Evolutionary conservation across 2,888 invertebrate genomes (phyloP), one percentile per base, ranked within the genome.

Genomic region (Drosophila paramelanica): DNA sequence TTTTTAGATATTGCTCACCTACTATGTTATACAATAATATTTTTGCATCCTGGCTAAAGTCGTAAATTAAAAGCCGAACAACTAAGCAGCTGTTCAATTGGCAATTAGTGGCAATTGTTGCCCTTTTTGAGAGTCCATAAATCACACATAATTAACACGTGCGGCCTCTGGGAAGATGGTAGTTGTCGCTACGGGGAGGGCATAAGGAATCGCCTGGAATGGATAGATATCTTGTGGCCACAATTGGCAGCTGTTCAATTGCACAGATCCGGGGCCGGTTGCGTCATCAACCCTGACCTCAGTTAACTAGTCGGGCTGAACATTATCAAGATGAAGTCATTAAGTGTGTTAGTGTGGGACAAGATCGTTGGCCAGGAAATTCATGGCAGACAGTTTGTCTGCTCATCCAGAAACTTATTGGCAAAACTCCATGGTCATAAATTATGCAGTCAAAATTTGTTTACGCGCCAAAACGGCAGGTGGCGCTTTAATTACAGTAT

Each of bases 371-470:
- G 45, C 42, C 31, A 43, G 38, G 33, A 41, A 41, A 39, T 53
- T 38, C 31, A 23, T 65, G 61, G 64, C 79, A 84, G 83, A 87
- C 87, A 59, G 76, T 53, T 55, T 82, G 83, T 87, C 88, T 82
- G 73, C 65, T 67, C 68, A 64, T 69, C 84, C 76, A 69, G 70
- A 70, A 90, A 89, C 86, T 90, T 91, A 91, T 91, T 91, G 90
- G 90, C 90, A 91, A 85, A 90, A 91, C 90, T 91, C 90, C 90
- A 91, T 90, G 90, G 85, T 86, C 90, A 90, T 90, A 90, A 91
- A 91, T 91, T 91, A 90, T 88, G 73, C 87, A 87, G 88, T 87
- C 74, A 59, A 74, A 78, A 74, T 79, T 82, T 83, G 82, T 83
- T 82, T 85, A 86, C 80, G 76, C 78, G 77, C 79, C 72, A 69